Evolutionary conservation across 1,140 invertebrate species (phyloP).

Genomic region (Ganaspis sp.): DNA sequence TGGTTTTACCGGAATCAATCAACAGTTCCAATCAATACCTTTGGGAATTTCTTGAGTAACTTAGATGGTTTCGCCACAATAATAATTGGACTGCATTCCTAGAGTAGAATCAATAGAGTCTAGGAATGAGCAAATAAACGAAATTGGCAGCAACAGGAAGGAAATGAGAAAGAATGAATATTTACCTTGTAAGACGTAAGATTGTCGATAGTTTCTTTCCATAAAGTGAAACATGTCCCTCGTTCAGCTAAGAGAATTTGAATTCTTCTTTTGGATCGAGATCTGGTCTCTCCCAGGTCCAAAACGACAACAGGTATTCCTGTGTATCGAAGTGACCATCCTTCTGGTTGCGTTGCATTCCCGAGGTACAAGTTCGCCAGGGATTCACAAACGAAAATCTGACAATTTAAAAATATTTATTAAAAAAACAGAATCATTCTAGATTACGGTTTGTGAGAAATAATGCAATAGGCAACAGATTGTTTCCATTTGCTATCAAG

Average conservation of each 20-base stretch:
- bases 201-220: slow-evolving; percentile 89
- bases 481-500: no score
- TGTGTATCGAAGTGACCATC: slow-evolving; percentile 87
- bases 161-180: neutral
- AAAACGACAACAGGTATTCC: slow-evolving; percentile 89
- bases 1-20: neutral
- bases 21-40: neutral
- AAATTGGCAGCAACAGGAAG: neutral
- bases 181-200: slow-evolving; percentile 79
- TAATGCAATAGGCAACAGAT: no score
- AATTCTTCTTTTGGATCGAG: slow-evolving; percentile 83
- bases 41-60: neutral
- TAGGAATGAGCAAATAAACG: neutral
- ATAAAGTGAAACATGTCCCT: slow-evolving; percentile 90
- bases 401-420: neutral
- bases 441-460: no score
- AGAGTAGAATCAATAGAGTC: neutral
- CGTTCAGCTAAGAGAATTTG: slow-evolving; percentile 88
- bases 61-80: neutral
- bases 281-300: slow-evolving; percentile 85
- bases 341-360: slow-evolving; percentile 76
- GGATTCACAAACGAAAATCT: slow-evolving; percentile 87
- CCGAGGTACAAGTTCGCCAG: slow-evolving; percentile 88
- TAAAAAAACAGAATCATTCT: no score
- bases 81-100: neutral